phyloP scores from a whole-genome alignment of 1,140 invertebrate genomes.

The Pseudomyrmex flavicornis region DNA sequence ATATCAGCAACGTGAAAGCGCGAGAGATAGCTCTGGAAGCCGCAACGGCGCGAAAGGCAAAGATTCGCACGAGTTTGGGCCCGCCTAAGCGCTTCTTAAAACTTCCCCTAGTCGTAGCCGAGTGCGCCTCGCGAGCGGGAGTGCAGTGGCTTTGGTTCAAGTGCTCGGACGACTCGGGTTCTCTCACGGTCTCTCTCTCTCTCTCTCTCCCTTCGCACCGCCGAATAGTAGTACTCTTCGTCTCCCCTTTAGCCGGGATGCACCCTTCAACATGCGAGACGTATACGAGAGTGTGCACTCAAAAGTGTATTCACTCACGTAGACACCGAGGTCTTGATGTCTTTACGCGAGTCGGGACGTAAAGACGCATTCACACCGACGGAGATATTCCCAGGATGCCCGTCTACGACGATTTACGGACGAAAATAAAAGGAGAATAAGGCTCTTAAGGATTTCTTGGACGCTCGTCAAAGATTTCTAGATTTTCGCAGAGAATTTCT shows the following conservation, averaged over 20 bases:
- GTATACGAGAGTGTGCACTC: slow-evolving; percentile 45
- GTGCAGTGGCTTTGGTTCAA: slow-evolving; percentile 51
- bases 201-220: neutral
- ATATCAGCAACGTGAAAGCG: slow-evolving; percentile 17
- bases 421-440: slow-evolving; percentile 43
- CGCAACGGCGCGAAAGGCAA: slow-evolving; percentile 37
- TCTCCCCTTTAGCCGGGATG: slow-evolving; percentile 29
- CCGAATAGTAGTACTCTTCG: slow-evolving; percentile 32
- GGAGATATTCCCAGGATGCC: slow-evolving; percentile 28
- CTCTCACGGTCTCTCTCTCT: slow-evolving; percentile 26
- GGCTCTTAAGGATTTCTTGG: slow-evolving; percentile 42
- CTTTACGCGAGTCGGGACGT: slow-evolving; percentile 45
- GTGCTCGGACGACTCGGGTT: slow-evolving; percentile 33
- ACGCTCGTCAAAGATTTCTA: slow-evolving; percentile 40
- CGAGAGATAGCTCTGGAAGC: slow-evolving; percentile 7
- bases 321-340: slow-evolving; percentile 44
- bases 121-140: slow-evolving; percentile 25
- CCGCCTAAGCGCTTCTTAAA: slow-evolving; percentile 52
- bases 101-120: slow-evolving; percentile 45
- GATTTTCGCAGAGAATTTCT: slow-evolving; percentile 33
- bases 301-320: slow-evolving; percentile 56
- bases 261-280: slow-evolving; percentile 38
- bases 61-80: slow-evolving; percentile 45
- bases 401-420: slow-evolving; percentile 45
- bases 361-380: slow-evolving; percentile 50